Conservation (phyloP, 1,140 invertebrate species). For the Calliphora vicina region DNA sequence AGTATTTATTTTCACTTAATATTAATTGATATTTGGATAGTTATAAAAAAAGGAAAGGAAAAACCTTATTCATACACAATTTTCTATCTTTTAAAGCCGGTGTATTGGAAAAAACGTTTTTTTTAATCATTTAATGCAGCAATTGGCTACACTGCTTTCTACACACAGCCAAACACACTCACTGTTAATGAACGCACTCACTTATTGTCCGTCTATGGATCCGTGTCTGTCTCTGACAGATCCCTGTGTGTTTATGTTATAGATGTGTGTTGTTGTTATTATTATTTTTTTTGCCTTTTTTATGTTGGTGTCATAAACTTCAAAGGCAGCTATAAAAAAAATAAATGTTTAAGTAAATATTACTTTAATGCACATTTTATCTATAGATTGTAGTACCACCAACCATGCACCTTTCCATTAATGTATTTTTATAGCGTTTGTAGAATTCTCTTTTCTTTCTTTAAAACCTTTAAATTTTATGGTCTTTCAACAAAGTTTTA, state of each 20-base stretch:
- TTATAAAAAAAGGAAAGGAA: neutral
- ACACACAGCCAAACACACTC: no score
- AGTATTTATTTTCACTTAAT: conserved; percentile 33
- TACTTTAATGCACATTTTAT: neutral
- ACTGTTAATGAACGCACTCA: neutral
- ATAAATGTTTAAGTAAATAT: neutral
- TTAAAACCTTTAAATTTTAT: neutral
- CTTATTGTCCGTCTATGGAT: neutral
- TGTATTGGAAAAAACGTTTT: neutral
- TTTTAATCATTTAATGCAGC: no score
- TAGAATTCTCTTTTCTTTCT: neutral
- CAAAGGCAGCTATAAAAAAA: neutral
- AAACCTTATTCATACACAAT: neutral
- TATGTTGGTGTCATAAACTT: neutral
- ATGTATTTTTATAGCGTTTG: no score
- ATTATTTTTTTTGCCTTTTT: neutral
- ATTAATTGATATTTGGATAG: conserved; percentile 33
- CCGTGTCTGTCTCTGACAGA: no score
- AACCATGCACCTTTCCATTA: neutral
- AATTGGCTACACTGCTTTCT: neutral
- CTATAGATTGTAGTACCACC: neutral
- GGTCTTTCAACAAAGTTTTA: neutral
- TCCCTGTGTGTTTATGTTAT: neutral
- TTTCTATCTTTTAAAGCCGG: no score
- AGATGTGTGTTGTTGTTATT: neutral